Evolutionary conservation across 2,888 invertebrate genomes (phyloP), one percentile per base, ranked within the genome.

Genomic region (Neoitamus cyanurus): DNA sequence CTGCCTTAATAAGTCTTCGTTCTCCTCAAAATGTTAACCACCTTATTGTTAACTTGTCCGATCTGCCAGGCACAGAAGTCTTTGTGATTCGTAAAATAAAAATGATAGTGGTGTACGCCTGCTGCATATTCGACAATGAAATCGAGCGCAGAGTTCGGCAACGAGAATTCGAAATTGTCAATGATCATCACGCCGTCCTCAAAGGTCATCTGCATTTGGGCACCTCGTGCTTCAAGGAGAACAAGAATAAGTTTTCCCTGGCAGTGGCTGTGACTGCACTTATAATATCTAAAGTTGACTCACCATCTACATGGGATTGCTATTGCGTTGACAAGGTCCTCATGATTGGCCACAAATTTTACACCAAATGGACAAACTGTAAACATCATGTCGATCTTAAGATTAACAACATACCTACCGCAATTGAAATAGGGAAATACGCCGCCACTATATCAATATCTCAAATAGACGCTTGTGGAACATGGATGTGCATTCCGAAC

Each of bases 401-500:
- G n/a, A 85, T 90, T 15, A 88, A 88, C 9, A 88, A 89, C 2
- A 89, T 91, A 69, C 91, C 91, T 0, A 86, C 87, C 0, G 87
- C 87, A 34, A 87, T 91, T 15, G 87, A 87, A 5, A 87, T 91
- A 78, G 91, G 90, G 0, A 90, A 90, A 72, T 91, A 89, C 85
- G 86, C 87, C 28, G 87, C 88, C 9, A 86, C 87, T 69, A 89
- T 88, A 0, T 48, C 88, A 25, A 85, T 90, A 0, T 86, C 58
- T 11, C 25, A 77, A 0, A 9, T 84, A 1, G 70, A 75, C 6
- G 85, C 85, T 9, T 85, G 84, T 25, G 88, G 87, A 1, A 34
- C 86, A 84, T 91, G 91, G 91, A 89, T 88, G 46, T 89, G 89
- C 85, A 88, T 89, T 1, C 90, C 90, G 0, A 88, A 89, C 84